A percentile compares a stretch with the other conserved stretches of the same genome.
Evolutionary conservation across 2,888 invertebrate species (phyloP).

Genomic region (Gisinianus flammeolus): DNA sequence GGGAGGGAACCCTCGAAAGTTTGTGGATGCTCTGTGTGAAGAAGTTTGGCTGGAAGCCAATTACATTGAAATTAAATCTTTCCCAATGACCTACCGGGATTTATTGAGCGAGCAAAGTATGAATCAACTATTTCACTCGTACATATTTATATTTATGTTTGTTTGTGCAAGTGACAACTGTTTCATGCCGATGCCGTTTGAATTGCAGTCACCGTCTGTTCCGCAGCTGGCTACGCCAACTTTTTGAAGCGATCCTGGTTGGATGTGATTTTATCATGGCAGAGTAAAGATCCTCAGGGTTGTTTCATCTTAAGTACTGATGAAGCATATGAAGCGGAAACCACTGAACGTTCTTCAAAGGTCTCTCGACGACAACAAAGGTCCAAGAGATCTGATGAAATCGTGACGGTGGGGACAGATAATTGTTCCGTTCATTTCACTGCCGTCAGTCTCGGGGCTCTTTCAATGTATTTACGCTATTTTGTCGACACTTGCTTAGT

Average conservation of each 20-base stretch:
- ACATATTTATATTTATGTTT: too few relatives aligned
- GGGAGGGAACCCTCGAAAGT: slow-evolving; percentile 6
- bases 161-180: too few relatives aligned
- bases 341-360: background rate
- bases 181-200: too few relatives aligned
- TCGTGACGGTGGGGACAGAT: slow-evolving; percentile 32
- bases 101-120: slow-evolving; percentile 54
- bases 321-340: background rate
- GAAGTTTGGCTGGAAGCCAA: slow-evolving; percentile 53
- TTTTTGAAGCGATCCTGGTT: slow-evolving; percentile 62
- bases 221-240: slow-evolving; percentile 64
- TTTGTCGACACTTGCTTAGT: slow-evolving; percentile 48
- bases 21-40: slow-evolving; percentile 46
- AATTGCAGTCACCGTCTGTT: slow-evolving; percentile 64
- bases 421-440: slow-evolving; percentile 54
- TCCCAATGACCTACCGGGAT: slow-evolving; percentile 47
- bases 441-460: slow-evolving; percentile 46
- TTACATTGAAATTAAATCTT: slow-evolving; percentile 44
- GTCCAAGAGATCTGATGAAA: slow-evolving; percentile 46
- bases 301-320: slow-evolving; percentile 12
- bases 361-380: background rate
- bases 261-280: slow-evolving; percentile 62
- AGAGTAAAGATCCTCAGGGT: slow-evolving; percentile 44
- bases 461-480: slow-evolving; percentile 45
- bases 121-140: background rate